A percentile compares a stretch with the other conserved stretches of the same genome.
These are phyloP conservation scores for Drosophila heteroneura DNA, from an alignment of 2,888 invertebrate genomes.

Conservation along the genomic window DNA sequence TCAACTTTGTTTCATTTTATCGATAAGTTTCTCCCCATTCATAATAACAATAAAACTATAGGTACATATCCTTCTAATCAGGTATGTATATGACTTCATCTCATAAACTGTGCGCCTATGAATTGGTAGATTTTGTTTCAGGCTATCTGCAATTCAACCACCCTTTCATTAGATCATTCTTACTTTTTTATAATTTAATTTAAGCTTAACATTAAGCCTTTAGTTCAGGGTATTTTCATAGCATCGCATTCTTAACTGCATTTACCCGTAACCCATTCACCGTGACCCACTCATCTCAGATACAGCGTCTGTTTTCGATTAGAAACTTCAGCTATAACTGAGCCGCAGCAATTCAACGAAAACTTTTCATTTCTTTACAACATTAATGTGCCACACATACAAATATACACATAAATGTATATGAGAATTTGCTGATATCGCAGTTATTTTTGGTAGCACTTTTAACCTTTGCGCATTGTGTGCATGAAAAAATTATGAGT, in stretches of 20 bases:
- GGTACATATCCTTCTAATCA: background rate
- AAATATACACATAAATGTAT: slow-evolving; percentile 7
- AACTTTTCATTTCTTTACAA: slow-evolving; percentile 53
- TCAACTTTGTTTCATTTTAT: background rate
- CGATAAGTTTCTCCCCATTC: background rate
- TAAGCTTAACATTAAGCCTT: background rate
- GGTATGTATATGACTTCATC: background rate
- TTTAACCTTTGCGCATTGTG: slow-evolving; percentile 73
- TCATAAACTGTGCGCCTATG: background rate
- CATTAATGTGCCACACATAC: slow-evolving; percentile 39
- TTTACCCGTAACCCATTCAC: background rate
- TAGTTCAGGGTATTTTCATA: background rate
- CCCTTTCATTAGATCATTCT: fast-evolving
- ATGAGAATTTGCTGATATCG: slow-evolving; percentile 64
- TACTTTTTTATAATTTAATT: background rate
- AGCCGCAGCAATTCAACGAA: slow-evolving; percentile 14
- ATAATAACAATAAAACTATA: background rate
- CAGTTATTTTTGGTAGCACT: slow-evolving; percentile 49
- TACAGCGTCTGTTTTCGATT: slow-evolving; percentile 31
- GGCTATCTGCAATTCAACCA: background rate
- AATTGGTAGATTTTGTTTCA: too few relatives aligned
- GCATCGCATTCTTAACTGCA: background rate
- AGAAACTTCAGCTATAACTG: slow-evolving; percentile 27
- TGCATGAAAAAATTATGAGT: slow-evolving; percentile 75
- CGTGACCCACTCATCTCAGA: slow-evolving; percentile 23